Base-by-base conservation (phyloP, 1,140 invertebrate species). In the Drosophila varians region DNA sequence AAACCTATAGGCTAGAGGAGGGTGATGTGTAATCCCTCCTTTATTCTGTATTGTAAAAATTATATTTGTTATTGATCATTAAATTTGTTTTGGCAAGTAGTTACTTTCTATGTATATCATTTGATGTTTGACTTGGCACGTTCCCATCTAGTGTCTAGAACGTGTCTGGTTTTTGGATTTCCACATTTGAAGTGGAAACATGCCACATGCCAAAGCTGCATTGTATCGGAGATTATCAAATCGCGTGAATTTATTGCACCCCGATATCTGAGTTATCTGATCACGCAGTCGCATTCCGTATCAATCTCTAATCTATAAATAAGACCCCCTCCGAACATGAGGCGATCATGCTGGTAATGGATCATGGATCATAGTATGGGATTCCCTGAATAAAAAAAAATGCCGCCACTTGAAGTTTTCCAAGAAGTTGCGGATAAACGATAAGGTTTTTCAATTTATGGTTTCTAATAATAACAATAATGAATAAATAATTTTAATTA, bases 221-320 rank as follows among this genome's bases (percentile, higher is more conserved):
- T 26, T n/a, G 25, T 62, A 62, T 60, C n/a, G 26, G 19, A 36
- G 54, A 60, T 62, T 26, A 46, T 60, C 1, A 62, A 25, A 7
- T 26, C 16, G n/a, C 7, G 3, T 0, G 8, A 38, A 43, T 58
- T 58, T 58, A 58, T 58, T 62, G 26, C 8, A 26, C 1, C n/a
- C 6, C 54, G 6, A 45, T 46, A 60, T 19, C 26, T 58, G 7
- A 0, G 54, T 12, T 14, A 58, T 45, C 58, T 9, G 26, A 57
- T 58, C 54, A 58, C 12, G 25, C 36, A 12, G 16, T n/a, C 9
- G 36, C 34, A 23, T 7, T 23, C 25, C 25, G 31, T 34, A 4
- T 11, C 36, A 31, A 25, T 58, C 19, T 14, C 18, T 0, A 6
- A 21, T 23, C 1, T 56, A 42, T 14, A 42, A 23, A 23, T 28